A percentile compares a stretch with the other conserved stretches of the same genome.
phyloP scores from a whole-genome alignment of 2,888 invertebrate species.

The Gibbula magus region DNA sequence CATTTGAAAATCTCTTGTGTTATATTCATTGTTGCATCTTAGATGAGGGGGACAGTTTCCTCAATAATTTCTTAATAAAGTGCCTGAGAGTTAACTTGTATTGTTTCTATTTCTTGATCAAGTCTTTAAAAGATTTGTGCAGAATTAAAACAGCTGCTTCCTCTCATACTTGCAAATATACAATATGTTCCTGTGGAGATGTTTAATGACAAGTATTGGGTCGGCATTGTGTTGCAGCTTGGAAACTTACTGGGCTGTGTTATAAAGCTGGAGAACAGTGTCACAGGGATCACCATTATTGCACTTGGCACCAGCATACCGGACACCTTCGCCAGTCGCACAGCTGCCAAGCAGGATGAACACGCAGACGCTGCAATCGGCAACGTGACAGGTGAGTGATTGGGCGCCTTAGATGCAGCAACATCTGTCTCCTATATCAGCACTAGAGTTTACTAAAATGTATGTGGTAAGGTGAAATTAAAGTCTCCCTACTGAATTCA shows the following conservation, averaged over 20 bases:
- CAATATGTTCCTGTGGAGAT: no score
- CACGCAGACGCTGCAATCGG: slow-evolving; percentile 73
- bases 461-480: no score
- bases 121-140: not conserved
- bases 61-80: no score
- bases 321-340: slow-evolving; percentile 73
- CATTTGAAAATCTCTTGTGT: no score
- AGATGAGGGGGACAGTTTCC: no score
- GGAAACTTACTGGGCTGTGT: slow-evolving; percentile 71
- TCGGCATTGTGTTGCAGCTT: slow-evolving; percentile 51
- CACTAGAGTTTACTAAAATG: not conserved
- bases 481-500: no score
- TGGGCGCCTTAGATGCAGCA: no score
- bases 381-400: slow-evolving; percentile 67
- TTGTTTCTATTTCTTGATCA: not conserved
- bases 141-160: no score
- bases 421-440: no score
- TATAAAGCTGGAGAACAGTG: slow-evolving; percentile 65
- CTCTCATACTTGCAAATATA: no score
- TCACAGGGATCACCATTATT: slow-evolving; percentile 72
- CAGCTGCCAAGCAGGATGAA: slow-evolving; percentile 71
- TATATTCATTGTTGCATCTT: no score
- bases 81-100: no score
- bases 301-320: slow-evolving; percentile 72
- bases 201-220: not conserved